A percentile compares a stretch with the other conserved stretches of the same genome.
phyloP scores from a whole-genome alignment of 2,888 invertebrate species.

The Dyspetes luteomarginatus region DNA sequence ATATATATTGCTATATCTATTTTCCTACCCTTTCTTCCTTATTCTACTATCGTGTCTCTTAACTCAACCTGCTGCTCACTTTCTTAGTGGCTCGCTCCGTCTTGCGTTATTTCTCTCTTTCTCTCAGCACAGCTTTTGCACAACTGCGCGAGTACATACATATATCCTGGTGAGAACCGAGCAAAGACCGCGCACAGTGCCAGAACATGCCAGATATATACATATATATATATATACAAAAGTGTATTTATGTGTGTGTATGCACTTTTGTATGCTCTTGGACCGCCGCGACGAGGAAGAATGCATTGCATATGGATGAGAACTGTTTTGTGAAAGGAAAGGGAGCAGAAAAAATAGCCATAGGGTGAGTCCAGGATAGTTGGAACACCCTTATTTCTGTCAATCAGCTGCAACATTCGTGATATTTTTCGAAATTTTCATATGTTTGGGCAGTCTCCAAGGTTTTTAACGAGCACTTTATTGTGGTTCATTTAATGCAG shows the following conservation, averaged over 20 bases:
- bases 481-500: too few relatives aligned
- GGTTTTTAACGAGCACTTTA: too few relatives aligned
- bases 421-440: too few relatives aligned
- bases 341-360: background rate
- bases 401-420: too few relatives aligned
- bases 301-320: slow-evolving; percentile 46
- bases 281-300: background rate
- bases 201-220: slow-evolving; percentile 15
- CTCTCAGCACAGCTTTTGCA: slow-evolving; percentile 36
- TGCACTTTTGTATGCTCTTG: background rate
- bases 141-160: slow-evolving; percentile 17
- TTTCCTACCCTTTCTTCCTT: slow-evolving; percentile 32
- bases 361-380: too few relatives aligned
- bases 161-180: slow-evolving; percentile 34
- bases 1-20: slow-evolving; percentile 4
- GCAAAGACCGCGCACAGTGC: slow-evolving; percentile 31
- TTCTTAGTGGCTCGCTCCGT: slow-evolving; percentile 19
- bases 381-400: too few relatives aligned
- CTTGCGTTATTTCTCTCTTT: slow-evolving; percentile 49
- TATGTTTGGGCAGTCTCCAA: too few relatives aligned
- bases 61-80: slow-evolving; percentile 49
- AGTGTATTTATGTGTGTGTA: background rate
- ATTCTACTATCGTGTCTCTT: slow-evolving; percentile 30
- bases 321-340: slow-evolving; percentile 4
- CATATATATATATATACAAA: too few relatives aligned